phyloP scores from a whole-genome alignment of 92 coral and sea anemone species.

The Nematostella vectensis region DNA sequence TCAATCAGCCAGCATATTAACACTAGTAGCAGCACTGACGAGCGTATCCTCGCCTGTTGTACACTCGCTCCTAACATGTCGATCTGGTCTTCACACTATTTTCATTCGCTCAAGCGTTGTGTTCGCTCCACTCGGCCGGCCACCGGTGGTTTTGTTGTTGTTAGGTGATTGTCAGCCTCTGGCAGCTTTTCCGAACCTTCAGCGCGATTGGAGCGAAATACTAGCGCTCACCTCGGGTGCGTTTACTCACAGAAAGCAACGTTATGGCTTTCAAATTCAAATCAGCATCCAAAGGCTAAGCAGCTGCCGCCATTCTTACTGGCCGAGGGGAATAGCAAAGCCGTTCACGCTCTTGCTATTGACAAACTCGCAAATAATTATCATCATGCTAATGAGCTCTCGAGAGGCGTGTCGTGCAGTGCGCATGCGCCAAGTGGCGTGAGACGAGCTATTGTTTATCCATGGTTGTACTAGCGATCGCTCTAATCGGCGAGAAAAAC shows the following conservation, averaged over 20 bases:
- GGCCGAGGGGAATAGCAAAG: conserved; percentile 32
- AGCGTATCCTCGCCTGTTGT: conserved; percentile 38
- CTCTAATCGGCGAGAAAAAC: conserved; percentile 11
- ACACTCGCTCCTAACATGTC: conserved; percentile 46
- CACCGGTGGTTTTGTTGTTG: conserved; percentile 6
- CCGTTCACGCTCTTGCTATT: conserved; percentile 38
- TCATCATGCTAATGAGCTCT: conserved; percentile 12
- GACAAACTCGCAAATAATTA: conserved; percentile 47
- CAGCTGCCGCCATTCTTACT: conserved; percentile 90
- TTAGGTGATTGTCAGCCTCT: background rate
- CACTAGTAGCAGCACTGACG: conserved; percentile 26
- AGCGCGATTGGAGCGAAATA: conserved; percentile 11
- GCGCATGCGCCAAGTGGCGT: conserved; percentile 22
- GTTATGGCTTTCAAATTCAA: conserved; percentile 81
- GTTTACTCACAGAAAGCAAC: conserved; percentile 47
- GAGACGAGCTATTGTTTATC: background rate
- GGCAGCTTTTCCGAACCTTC: conserved; percentile 14
- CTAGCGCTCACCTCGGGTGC: conserved; percentile 37
- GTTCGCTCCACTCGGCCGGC: background rate
- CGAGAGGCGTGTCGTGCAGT: conserved; percentile 45
- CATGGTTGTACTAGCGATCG: conserved; percentile 2
- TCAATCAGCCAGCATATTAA: conserved; percentile 45
- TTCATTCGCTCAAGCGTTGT: conserved; percentile 13
- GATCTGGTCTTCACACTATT: conserved; percentile 5
- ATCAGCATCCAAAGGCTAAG: conserved; percentile 53